Evolutionary conservation across 2,888 invertebrate genomes (phyloP), one percentile per base, ranked within the genome.

Genomic region (Cryptocephalus primarius): DNA sequence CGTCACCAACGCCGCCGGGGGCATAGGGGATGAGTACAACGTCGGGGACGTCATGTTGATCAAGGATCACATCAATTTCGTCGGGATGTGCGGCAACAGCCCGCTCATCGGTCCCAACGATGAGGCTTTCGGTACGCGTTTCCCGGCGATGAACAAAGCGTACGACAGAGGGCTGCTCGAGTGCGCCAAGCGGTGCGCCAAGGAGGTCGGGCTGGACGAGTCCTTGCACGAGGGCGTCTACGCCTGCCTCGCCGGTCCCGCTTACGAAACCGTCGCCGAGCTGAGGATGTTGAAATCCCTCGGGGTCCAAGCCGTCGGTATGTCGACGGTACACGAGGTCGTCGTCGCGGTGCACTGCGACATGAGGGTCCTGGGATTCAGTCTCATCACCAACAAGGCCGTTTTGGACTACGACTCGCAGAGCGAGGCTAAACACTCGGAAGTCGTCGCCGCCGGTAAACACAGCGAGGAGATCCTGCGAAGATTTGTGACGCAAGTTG

Each of bases 31-130:
- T 0, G 74, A 75, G 40, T 94, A 79, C 71, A 81, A 81, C 58
- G 84, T 88, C 32, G 96, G 95, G 1, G 95, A 97, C 67, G 76
- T 97, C 42, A 94, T 97, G 93, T 75, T 96, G 42, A 85, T 97
- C 55, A 90, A 86, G 65, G 96, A 97, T 71, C 96, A 97, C 69
- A 83, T 97, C 54, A 93, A 92, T 68, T 79, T 95, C 71, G 87
- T 93, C 73, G 93, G 92, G 1, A 85, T 96, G 58, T 84, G 86
- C 9, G 94, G 93, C 1, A 84, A 87, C 64, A 89, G 87, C 61
- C 92, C 95, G 0, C 75, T 96, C 3, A 82, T 83, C 57, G 95
- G 95, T n/a, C 83, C 83, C 12, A 93, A 94, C 65, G 94, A 95
- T 66, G 83, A 40, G 60, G 80, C 89, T 60, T 93, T 93, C 66